These are phyloP conservation scores for Patella ulyssiponensis DNA, from an alignment of 2,888 invertebrate genomes.

Conservation along the genomic window DNA sequence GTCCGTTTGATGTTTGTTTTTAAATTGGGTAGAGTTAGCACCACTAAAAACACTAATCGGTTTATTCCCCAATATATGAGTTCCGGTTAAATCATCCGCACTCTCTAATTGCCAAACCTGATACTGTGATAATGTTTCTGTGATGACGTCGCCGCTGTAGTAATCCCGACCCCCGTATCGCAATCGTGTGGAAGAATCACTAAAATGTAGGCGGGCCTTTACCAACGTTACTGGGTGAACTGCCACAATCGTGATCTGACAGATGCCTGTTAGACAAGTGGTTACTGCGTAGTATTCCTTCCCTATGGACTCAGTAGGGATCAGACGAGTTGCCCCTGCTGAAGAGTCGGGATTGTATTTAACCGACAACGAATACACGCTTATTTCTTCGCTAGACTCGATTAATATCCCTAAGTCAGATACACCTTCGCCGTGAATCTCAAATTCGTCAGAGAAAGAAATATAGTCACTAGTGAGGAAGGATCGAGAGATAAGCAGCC, in stretches of 20 bases:
- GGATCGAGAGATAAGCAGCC: not conserved
- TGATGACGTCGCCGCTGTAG: not conserved
- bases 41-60: slow-evolving; percentile 31
- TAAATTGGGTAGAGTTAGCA: not conserved
- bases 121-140: slow-evolving; percentile 2
- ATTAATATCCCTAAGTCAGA: slow-evolving; percentile 15
- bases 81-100: slow-evolving; percentile 20
- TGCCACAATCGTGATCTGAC: slow-evolving; percentile 17
- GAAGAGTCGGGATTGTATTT: not conserved
- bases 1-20: not conserved
- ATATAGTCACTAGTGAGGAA: not conserved
- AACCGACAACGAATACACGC: not conserved
- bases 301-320: slow-evolving; percentile 15
- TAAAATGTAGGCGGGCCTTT: not conserved
- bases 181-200: not conserved
- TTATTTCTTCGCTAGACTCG: slow-evolving; percentile 1
- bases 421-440: not conserved
- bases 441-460: not conserved
- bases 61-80: slow-evolving; percentile 26
- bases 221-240: slow-evolving; percentile 15
- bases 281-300: slow-evolving; percentile 20
- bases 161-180: not conserved
- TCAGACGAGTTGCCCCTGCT: slow-evolving; percentile 3
- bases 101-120: slow-evolving; percentile 8
- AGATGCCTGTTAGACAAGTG: not conserved